Base-by-base conservation (phyloP, 1,140 invertebrate genomes). In the Drosophila melanogaster region DNA sequence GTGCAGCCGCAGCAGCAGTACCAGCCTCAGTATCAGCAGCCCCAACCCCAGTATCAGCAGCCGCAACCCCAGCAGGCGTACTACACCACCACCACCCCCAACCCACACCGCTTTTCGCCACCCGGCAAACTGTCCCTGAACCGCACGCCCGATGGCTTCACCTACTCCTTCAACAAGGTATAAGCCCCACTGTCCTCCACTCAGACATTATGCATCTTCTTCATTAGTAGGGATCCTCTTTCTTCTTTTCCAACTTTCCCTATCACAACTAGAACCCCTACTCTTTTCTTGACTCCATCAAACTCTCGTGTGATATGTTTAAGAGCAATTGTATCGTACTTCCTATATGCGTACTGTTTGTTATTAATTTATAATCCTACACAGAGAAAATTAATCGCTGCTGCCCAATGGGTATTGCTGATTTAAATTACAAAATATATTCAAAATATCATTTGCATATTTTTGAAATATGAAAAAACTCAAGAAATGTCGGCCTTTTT, bases 121-220 rank as follows among this genome's bases (percentile, higher is more conserved):
- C 96, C 96, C 2, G 96, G 96, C 60, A 97, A 97, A 91, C 94
- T 97, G 57, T 95, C 94, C 78, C 94, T 97, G 71, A 97, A 96
- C 93, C 94, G 96, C 91, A 96, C 95, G 43, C 96, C 96, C 17
- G 96, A 97, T 87, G 96, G 96, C 66, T 97, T 95, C 92, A 95
- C 95, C 73, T 97, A 96, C 92, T 95, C 94, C 47, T 97, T 97
- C 93, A 96, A 94, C 93, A 96, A 95, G 90, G 89, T 92, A 58
- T 90, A 91, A 17, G n/a, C 14, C n/a, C 24, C 6, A 26, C 26
- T 3, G 47, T n/a, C 30, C 26, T 0, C 79, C 65, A 50, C 49
- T 70, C 62, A 83, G 84, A 90, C 74, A 81, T 85, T 50, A 33
- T 70, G 65, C 67, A 71, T 70, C 67, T 49, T 69, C 41, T 79